Base-by-base conservation (phyloP, 2,113 vertebrate genomes). In the Lota lota region DNA sequence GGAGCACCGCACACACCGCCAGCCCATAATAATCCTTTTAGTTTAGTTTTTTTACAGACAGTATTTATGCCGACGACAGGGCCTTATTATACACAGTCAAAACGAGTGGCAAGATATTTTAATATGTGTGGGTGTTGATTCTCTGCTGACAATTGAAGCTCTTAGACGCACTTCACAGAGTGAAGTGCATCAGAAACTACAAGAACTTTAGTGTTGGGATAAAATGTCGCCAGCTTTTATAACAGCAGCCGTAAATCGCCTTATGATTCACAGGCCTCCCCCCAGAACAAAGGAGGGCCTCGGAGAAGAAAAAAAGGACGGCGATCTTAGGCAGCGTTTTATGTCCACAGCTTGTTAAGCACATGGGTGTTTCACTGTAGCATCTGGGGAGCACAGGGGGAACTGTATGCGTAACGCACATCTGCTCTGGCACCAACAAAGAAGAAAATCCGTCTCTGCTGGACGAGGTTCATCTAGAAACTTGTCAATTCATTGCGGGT, bases 261-360 rank as follows among this genome's bases (percentile, higher is more conserved):
- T 85, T 76, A 79, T 89, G 87, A 89, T 85, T 78, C 75, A 70
- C 22, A 20, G 60, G 80, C 74, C 40, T 1, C 40, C 79, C 74
- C 79, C 74, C 81, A 67, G 83, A 65, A 69, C 87, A 89, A 89
- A 84, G 74, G 62, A 83, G 75, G 61, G 77, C 82, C 79, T 90
- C 85, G 78, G 87, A 89, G 76, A 70, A 77, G 83, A 88, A 7
- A 7, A 47, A 7, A 47, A 0, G 1, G 40, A 5, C 28, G 81
- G 83, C 85, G 36, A 85, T 88, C 87, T 82, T 76, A 85, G 88
- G 83, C 82, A 84, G 86, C 88, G 87, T 90, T 92, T 91, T 90
- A 89, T 92, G 89, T 92, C 91, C 88, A 60, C 90, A 90, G 89
- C 92, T 91, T 93, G 91, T 92, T 92, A 89, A 90, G 90, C 91